These are phyloP conservation scores for Notospermus geniculatus DNA, from an alignment of 1,140 invertebrate genomes.

Conservation along the genomic window DNA sequence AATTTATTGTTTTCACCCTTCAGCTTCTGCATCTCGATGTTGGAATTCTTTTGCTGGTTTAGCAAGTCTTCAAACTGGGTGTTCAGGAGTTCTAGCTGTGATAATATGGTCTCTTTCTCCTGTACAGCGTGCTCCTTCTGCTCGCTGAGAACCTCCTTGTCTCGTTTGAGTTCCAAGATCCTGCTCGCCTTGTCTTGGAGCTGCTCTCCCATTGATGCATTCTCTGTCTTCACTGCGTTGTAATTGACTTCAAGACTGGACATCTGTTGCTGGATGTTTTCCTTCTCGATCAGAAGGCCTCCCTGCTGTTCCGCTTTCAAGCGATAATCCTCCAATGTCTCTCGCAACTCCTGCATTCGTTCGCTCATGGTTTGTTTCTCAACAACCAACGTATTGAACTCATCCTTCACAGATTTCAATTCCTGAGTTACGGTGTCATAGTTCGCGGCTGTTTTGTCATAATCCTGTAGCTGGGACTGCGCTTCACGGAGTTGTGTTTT, in stretches of 20 bases:
- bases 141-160: conserved; percentile 25
- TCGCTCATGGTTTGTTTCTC: conserved; percentile 1
- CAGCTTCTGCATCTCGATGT: conserved; percentile 29
- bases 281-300: not conserved
- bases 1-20: conserved; percentile 32
- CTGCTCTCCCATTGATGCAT: not conserved
- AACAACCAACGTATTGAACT: not conserved
- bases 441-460: not conserved
- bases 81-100: conserved; percentile 40
- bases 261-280: conserved; percentile 2
- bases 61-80: conserved; percentile 26
- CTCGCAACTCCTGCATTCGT: not conserved
- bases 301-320: not conserved
- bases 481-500: not conserved
- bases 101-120: conserved; percentile 33
- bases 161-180: conserved; percentile 18
- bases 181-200: not conserved
- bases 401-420: conserved; percentile 1
- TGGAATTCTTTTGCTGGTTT: conserved; percentile 32
- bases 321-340: not conserved
- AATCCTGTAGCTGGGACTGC: not conserved
- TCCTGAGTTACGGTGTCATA: not conserved
- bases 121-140: conserved; percentile 36
- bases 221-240: not conserved
- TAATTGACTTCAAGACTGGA: not conserved